Conservation (phyloP, 2,113 vertebrate species). For the Abramis brama region DNA sequence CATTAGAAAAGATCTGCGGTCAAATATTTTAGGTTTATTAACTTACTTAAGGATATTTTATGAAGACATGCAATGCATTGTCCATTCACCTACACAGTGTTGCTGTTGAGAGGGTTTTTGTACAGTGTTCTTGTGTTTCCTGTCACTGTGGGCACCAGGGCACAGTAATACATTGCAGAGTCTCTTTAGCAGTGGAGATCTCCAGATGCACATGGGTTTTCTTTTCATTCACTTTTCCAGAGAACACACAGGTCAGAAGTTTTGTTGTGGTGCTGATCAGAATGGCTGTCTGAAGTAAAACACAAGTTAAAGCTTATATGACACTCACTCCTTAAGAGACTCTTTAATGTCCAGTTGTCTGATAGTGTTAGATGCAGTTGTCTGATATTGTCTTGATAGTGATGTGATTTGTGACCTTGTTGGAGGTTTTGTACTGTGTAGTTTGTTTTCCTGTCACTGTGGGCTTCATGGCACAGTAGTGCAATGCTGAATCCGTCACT, state of each 20-base stretch:
- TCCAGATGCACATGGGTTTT: not conserved
- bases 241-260: not conserved
- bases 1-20: no score
- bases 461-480: conserved; percentile 41
- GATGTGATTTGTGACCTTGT: not conserved
- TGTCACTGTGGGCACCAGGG: not conserved
- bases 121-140: not conserved
- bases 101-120: not conserved
- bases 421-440: conserved; percentile 24
- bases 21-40: no score
- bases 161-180: not conserved
- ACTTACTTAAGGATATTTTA: no score
- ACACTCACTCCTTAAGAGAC: not conserved
- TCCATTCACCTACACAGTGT: not conserved
- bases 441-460: conserved; percentile 29
- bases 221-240: not conserved
- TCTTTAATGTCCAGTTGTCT: not conserved
- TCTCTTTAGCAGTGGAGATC: not conserved
- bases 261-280: not conserved
- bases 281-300: no score
- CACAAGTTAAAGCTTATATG: not conserved
- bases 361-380: not conserved
- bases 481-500: conserved; percentile 31
- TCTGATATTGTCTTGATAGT: not conserved
- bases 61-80: not conserved